Conservation (phyloP, 2,888 invertebrate genomes). For the Scaptomyza polygonia region DNA sequence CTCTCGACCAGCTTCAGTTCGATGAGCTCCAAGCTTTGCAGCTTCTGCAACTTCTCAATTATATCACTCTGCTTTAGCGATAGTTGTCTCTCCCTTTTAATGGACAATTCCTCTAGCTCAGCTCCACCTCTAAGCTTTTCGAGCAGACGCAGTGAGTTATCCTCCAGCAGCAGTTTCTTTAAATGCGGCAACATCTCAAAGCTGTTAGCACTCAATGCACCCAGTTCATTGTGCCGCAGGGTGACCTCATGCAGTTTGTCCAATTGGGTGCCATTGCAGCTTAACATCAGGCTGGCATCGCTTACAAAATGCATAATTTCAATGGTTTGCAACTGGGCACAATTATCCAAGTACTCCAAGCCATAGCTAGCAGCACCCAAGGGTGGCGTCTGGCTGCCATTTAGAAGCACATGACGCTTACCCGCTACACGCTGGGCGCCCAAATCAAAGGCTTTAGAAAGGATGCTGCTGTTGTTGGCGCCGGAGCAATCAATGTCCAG, state of each 20-base stretch:
- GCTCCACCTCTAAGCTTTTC: slow-evolving; percentile 51
- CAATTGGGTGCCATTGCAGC: slow-evolving; percentile 51
- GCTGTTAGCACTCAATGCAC: slow-evolving; percentile 56
- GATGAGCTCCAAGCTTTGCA: slow-evolving; percentile 47
- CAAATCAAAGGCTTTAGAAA: slow-evolving; percentile 36
- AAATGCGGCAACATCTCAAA: slow-evolving; percentile 59
- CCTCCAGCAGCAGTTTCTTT: slow-evolving; percentile 56
- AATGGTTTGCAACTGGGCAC: slow-evolving; percentile 64
- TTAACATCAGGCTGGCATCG: slow-evolving; percentile 62
- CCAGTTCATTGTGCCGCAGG: slow-evolving; percentile 75
- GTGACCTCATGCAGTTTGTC: slow-evolving; percentile 4
- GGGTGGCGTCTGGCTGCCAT: slow-evolving; percentile 78
- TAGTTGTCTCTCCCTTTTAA: slow-evolving; percentile 64
- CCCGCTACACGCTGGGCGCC: slow-evolving; percentile 55
- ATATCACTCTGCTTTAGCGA: slow-evolving; percentile 46
- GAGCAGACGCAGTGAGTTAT: slow-evolving; percentile 71
- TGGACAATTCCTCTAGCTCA: slow-evolving; percentile 44
- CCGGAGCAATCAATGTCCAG: slow-evolving; percentile 72
- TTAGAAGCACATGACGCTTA: slow-evolving; percentile 65
- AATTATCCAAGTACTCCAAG: slow-evolving; percentile 79
- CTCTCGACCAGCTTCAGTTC: slow-evolving; percentile 57
- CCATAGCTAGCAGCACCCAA: slow-evolving; percentile 73
- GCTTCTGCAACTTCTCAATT: slow-evolving; percentile 37
- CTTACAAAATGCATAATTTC: slow-evolving; percentile 72
- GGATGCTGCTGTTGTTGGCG: neutral